Base-by-base conservation (phyloP, 2,888 invertebrate genomes). In the Mythimna ferrago region DNA sequence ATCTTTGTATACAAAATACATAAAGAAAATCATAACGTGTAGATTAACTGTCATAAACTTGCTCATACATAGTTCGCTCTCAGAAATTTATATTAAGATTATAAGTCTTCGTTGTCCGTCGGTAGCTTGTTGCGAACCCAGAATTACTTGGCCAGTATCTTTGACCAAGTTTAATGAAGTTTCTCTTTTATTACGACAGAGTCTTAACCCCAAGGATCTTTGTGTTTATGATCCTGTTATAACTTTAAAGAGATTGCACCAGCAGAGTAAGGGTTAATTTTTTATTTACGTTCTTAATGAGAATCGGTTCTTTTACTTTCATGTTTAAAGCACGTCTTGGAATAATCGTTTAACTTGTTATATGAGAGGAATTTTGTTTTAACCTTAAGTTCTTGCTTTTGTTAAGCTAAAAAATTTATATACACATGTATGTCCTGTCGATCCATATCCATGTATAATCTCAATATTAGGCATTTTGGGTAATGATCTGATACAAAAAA, bases 91-190 rank as follows among this genome's bases (percentile, higher is more conserved):
- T 81, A 76, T 74, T 73, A 76, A 73, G 69, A 74, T 81, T 81
- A 68, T 73, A 73, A 80, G 69, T 64, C 79, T 61, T 65, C 73
- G 76, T 78, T 82, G 87, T 84, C 81, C 85, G 85, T 83, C 83
- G 76, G 83, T 84, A 80, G 85, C 86, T 88, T 86, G 82, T 81
- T 89, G 85, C 87, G 79, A 84, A 86, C 85, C 74, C 88, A 88
- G 89, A 91, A 91, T 90, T 90, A 91, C 92, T 92, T 89, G 89
- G 90, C 88, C 89, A 86, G 91, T 93, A 92, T 92, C 92, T 92
- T 92, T 88, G 90, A 90, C 90, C 80, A 94, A 95, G 89, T 95
- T 94, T 92, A 94, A 94, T 94, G 93, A 94, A 95, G 94, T 95
- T 91, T 94, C 91, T 86, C 91, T 93, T 95, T 95, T 94, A 94